Percentiles rank a stretch among this genome's conserved stretches.
Conservation (phyloP, 2,888 invertebrate genomes). For the Hypselothyrea guttata region DNA sequence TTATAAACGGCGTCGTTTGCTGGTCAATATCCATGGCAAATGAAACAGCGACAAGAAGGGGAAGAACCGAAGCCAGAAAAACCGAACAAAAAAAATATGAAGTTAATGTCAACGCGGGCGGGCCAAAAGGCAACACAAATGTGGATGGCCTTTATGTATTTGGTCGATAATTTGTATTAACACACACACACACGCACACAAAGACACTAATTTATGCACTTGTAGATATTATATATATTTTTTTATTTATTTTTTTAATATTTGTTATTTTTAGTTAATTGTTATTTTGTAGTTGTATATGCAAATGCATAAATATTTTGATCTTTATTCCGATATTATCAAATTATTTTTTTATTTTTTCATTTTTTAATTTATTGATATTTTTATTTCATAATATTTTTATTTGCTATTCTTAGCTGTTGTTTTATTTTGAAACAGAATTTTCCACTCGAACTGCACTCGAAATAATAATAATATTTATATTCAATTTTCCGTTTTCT, state of each 20-base stretch:
- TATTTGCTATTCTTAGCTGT: slow-evolving; percentile 46
- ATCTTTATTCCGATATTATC: too few species aligned
- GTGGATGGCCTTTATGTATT: slow-evolving; percentile 52
- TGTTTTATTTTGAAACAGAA: slow-evolving; percentile 10
- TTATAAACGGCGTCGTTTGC: slow-evolving; percentile 35
- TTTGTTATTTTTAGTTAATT: slow-evolving; percentile 48
- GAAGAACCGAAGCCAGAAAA: background rate
- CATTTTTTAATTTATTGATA: too few species aligned
- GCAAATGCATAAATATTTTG: too few species aligned
- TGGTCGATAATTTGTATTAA: slow-evolving; percentile 66
- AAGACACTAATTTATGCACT: slow-evolving; percentile 33
- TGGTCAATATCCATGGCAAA: slow-evolving; percentile 63
- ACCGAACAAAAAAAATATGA: slow-evolving; percentile 6
- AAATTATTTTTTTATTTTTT: too few species aligned
- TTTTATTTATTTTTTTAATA: background rate
- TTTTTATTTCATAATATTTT: too few species aligned
- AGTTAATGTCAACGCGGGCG: slow-evolving; percentile 46
- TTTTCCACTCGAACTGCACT: slow-evolving; percentile 32
- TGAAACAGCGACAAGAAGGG: slow-evolving; percentile 14
- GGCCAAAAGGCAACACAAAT: slow-evolving; percentile 19
- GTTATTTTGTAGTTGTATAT: too few species aligned
- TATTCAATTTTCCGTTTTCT: too few species aligned
- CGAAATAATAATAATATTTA: background rate
- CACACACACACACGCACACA: slow-evolving; percentile 30
- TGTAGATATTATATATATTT: background rate